Base-by-base conservation (phyloP, 2,797 vertebrate species). In the Tenualosa ilisha region DNA sequence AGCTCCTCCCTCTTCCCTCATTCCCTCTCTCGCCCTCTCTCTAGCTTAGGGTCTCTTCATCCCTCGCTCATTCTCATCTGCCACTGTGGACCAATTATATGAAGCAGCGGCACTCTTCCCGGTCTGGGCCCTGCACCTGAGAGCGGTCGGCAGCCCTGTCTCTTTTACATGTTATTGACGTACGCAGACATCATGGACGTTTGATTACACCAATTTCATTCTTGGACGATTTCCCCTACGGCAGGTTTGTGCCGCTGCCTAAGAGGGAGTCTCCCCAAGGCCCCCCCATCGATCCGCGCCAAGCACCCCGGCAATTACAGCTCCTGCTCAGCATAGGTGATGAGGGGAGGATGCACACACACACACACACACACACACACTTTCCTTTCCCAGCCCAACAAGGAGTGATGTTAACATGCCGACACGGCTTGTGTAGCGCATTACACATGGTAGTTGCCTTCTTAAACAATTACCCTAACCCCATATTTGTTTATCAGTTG, bases 181-280 rank as follows among this genome's bases (percentile, higher is more conserved):
- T 91, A 88, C 91, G 91, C 93, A 93, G 94, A 93, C 94, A 95
- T 95, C 94, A 93, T 94, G 92, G 93, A 94, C 95, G 94, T 95
- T 95, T 96, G 95, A 96, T 97, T 96, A 94, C 92, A 93, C 94
- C 75, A 84, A 95, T 97, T 97, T 97, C 95, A 96, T 96, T 97
- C 96, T 96, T 95, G 94, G 94, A 93, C 96, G 95, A 96, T 97
- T 97, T 96, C 96, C 97, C 97, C 95, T 96, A 93, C 94, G 96
- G 96, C 95, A 89, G 92, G 92, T 94, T 91, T 94, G 94, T 95
- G 96, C 95, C 96, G 92, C 37, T 43, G 91, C 89, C 96, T 94
- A 93, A 88, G 93, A 96, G 95, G 95, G 96, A 96, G 96, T 97
- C 96, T 96, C 85, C 85, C 82, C 43, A 8, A 50, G 81, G 75